A percentile compares a stretch with the other conserved stretches of the same genome.
phyloP scores from a whole-genome alignment of 1,140 invertebrate species.

The Protaetia brevitarsis region DNA sequence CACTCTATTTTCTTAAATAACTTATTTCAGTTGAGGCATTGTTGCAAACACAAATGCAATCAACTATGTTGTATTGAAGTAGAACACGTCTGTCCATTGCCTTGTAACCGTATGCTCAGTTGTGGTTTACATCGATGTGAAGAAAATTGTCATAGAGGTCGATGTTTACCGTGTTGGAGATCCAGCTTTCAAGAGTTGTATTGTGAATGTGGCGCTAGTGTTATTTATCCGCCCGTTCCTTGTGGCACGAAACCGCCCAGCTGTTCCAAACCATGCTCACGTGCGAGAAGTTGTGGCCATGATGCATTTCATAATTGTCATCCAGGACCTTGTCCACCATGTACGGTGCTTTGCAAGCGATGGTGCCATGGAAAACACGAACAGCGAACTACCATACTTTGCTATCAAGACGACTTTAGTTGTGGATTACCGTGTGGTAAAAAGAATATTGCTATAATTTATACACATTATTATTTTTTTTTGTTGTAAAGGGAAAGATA shows the following conservation, averaged over 20 bases:
- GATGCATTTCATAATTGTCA: slow-evolving; percentile 76
- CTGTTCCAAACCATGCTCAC: slow-evolving; percentile 74
- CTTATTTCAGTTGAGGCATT: slow-evolving; percentile 65
- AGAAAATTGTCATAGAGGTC: slow-evolving; percentile 82
- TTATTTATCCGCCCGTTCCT: slow-evolving; percentile 84
- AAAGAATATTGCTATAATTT: not conserved
- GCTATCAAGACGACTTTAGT: slow-evolving; percentile 82
- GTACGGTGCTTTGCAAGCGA: slow-evolving; percentile 70
- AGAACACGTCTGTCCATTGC: slow-evolving; percentile 80
- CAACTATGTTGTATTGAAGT: slow-evolving; percentile 80
- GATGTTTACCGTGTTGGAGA: slow-evolving; percentile 78
- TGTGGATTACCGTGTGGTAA: slow-evolving; percentile 86
- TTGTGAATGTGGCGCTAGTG: slow-evolving; percentile 85
- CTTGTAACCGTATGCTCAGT: slow-evolving; percentile 75
- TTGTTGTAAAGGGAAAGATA: slow-evolving; percentile 62
- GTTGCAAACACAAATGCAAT: slow-evolving; percentile 87
- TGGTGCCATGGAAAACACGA: slow-evolving; percentile 89
- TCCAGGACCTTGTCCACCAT: slow-evolving; percentile 84
- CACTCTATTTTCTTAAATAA: slow-evolving; percentile 17
- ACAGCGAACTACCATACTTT: slow-evolving; percentile 83
- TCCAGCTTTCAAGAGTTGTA: slow-evolving; percentile 83
- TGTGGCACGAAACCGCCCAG: slow-evolving; percentile 83
- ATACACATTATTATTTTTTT: not conserved
- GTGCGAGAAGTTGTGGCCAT: slow-evolving; percentile 79
- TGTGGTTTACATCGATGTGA: slow-evolving; percentile 89